Evolutionary conservation across 2,113 vertebrate genomes (phyloP).

Genomic region (Oreochromis tanganicae): DNA sequence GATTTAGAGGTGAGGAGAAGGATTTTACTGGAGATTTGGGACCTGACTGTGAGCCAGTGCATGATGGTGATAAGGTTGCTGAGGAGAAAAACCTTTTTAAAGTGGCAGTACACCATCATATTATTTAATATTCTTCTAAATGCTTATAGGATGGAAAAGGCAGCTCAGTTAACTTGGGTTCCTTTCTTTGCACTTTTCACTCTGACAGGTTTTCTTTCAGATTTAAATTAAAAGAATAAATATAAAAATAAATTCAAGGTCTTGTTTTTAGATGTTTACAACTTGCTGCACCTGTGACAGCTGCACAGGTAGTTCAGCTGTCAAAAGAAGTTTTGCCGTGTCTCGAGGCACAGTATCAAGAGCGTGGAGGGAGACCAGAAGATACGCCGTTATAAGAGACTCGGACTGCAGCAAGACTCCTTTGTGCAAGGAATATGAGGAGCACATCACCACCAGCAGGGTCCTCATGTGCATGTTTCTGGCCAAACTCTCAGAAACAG

Average conservation of each 20-base stretch:
- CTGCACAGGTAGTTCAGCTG: neutral
- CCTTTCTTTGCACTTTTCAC: neutral
- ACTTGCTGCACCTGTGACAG: neutral
- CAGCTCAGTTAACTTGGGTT: neutral
- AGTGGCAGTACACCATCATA: neutral
- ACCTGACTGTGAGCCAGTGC: neutral
- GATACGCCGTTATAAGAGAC: neutral
- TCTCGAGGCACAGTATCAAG: neutral
- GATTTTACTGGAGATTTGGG: neutral
- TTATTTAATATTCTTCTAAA: neutral
- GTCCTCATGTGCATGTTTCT: neutral
- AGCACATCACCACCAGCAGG: neutral
- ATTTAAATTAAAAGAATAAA: neutral
- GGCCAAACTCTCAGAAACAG: neutral
- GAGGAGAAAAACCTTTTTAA: neutral
- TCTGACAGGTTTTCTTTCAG: neutral
- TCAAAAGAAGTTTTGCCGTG: neutral
- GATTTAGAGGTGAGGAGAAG: neutral
- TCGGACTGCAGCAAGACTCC: neutral
- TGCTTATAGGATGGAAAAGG: neutral
- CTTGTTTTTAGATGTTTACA: neutral
- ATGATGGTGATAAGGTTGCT: neutral
- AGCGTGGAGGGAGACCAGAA: neutral
- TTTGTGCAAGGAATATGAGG: neutral
- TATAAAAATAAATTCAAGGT: neutral